Percentiles rank a stretch among this genome's conserved stretches.
These are phyloP conservation scores for Setipinna tenuifilis DNA, from an alignment of 2,797 vertebrate species.

Conservation along the genomic window DNA sequence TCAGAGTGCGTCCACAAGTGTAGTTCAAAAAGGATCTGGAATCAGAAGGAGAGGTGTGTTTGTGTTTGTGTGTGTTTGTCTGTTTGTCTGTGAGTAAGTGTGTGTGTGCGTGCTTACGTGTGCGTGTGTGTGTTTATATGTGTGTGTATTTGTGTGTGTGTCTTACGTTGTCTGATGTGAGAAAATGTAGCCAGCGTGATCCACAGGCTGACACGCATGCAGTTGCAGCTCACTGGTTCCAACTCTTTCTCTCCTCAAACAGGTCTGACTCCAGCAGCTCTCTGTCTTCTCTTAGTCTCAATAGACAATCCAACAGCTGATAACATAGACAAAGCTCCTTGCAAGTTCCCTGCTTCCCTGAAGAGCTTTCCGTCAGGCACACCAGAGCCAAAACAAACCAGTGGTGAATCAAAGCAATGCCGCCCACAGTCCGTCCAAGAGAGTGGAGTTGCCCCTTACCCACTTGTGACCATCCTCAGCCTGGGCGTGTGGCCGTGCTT, in stretches of 20 bases:
- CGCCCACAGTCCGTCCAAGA: neutral
- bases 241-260: neutral
- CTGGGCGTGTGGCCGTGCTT: neutral
- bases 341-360: neutral
- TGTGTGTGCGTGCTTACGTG: constrained; percentile 6
- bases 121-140: neutral
- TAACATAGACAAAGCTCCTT: neutral
- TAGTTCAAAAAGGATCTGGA: neutral
- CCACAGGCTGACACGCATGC: neutral
- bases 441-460: neutral
- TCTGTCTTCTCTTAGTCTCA: neutral
- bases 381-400: neutral
- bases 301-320: neutral
- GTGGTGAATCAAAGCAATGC: neutral
- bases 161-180: neutral
- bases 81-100: neutral
- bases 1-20: neutral
- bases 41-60: neutral
- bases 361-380: neutral
- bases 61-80: neutral
- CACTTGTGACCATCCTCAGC: neutral
- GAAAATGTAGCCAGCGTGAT: neutral
- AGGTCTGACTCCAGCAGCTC: neutral
- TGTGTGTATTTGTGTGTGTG: neutral
- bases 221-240: neutral